Evolutionary conservation across 2,888 invertebrate species (phyloP), one percentile per base, ranked within the genome.

Genomic region (Macaria notata): DNA sequence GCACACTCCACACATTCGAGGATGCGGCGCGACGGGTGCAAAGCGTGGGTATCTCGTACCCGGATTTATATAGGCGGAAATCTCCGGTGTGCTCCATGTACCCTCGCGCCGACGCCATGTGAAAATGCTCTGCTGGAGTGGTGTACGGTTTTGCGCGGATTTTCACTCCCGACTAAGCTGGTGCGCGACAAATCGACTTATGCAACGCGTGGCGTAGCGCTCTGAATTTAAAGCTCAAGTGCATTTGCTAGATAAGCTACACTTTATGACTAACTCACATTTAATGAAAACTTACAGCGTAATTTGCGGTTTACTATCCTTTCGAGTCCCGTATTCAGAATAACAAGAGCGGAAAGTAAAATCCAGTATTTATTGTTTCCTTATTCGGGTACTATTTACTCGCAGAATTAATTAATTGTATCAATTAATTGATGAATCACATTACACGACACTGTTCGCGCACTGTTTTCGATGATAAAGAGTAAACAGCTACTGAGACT

Each of bases 1-100:
- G 76, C 84, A 77, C 78, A 81, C 75, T 81, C 74, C 78, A 83
- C 83, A 86, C 86, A 88, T 87, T 85, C 81, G 76, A 75, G 81
- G 79, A 82, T 84, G 62, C 79, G 74, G 73, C 76, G 61, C 78
- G 76, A 74, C 76, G 79, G 72, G 77, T 73, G 78, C 79, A 82
- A 81, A 80, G 81, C 77, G 76, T 75, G 76, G 81, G 77, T 83
- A 84, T 84, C 83, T 78, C 80, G 76, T 78, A 75, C 78, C 75
- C 75, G 81, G 85, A 87, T 88, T 87, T 88, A 88, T 86, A 86
- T 83, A 81, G 79, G 81, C 75, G 82, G 79, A 83, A 84, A 86
- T 84, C 83, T 83, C 83, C 76, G 78, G 75, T 78, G 76, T 81
- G 81, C 83, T 86, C 85, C 82, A 83, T 82, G 81, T 85, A 85